phyloP scores from a whole-genome alignment of 2,888 invertebrate genomes.

The Diabrotica balteata region DNA sequence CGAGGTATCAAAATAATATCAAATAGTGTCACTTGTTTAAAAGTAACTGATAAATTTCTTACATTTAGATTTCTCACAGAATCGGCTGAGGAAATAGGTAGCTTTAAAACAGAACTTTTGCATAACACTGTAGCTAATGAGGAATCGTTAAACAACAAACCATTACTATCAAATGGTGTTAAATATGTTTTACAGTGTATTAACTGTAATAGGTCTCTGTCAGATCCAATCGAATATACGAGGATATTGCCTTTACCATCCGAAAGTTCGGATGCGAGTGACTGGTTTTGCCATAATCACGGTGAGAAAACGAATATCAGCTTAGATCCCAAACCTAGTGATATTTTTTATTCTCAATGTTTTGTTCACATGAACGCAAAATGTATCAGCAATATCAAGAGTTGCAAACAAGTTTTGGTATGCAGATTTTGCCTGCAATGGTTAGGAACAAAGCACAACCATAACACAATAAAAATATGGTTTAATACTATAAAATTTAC shows the following conservation, averaged over 20 bases:
- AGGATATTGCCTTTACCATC: conserved; percentile 70
- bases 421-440: conserved; percentile 68
- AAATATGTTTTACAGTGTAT: conserved; percentile 62
- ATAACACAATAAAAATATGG: conserved; percentile 63
- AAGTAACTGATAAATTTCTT: conserved; percentile 47
- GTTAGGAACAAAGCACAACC: conserved; percentile 64
- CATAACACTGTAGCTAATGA: conserved; percentile 35
- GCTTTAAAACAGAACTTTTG: conserved; percentile 52
- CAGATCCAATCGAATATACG: conserved; percentile 59
- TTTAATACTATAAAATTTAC: conserved; percentile 65
- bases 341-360: conserved; percentile 67
- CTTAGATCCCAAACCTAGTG: conserved; percentile 62
- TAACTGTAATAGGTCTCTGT: conserved; percentile 51
- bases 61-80: conserved; percentile 55
- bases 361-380: conserved; percentile 60
- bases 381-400: conserved; percentile 59
- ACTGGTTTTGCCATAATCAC: conserved; percentile 72
- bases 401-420: conserved; percentile 63
- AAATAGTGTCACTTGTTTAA: conserved; percentile 54
- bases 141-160: conserved; percentile 40
- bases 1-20: conserved; percentile 45
- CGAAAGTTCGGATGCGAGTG: conserved; percentile 66
- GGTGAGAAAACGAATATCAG: conserved; percentile 41
- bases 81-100: conserved; percentile 44
- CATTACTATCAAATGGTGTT: conserved; percentile 61